Percentiles rank a stretch among this genome's conserved stretches.
Conservation (phyloP, 2,888 invertebrate species). For the Elaeidobius kamerunicus region DNA sequence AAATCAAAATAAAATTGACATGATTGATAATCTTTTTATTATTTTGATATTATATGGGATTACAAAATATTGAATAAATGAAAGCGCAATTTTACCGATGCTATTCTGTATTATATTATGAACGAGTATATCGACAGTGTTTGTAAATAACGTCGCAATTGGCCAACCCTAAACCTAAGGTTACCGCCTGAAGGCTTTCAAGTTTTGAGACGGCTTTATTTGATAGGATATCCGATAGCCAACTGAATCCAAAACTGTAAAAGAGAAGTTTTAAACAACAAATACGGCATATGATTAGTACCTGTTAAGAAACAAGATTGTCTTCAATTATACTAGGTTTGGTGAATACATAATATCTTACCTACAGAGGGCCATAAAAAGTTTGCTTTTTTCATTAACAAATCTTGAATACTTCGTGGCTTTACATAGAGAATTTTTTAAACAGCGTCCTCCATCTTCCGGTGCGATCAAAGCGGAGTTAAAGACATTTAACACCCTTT, state of each 20-base stretch:
- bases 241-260: slow-evolving; percentile 75
- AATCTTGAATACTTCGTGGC: slow-evolving; percentile 63
- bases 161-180: slow-evolving; percentile 65
- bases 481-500: slow-evolving; percentile 55
- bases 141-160: slow-evolving; percentile 62
- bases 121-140: slow-evolving; percentile 50
- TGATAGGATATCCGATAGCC: slow-evolving; percentile 60
- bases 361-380: slow-evolving; percentile 78
- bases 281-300: too few relatives aligned
- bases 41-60: too few relatives aligned
- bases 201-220: slow-evolving; percentile 52
- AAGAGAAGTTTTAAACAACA: too few relatives aligned
- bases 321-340: too few relatives aligned
- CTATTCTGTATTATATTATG: too few relatives aligned
- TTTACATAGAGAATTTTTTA: slow-evolving; percentile 63
- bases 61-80: too few relatives aligned
- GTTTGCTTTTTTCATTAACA: slow-evolving; percentile 55
- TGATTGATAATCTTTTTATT: too few relatives aligned
- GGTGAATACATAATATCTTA: too few relatives aligned
- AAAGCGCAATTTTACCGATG: too few relatives aligned
- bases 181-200: slow-evolving; percentile 63
- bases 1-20: too few relatives aligned
- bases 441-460: slow-evolving; percentile 56
- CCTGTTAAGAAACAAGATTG: too few relatives aligned
- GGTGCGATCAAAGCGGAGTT: slow-evolving; percentile 56